Conservation (phyloP, 2,888 invertebrate species). For the Schizaphis graminum region DNA sequence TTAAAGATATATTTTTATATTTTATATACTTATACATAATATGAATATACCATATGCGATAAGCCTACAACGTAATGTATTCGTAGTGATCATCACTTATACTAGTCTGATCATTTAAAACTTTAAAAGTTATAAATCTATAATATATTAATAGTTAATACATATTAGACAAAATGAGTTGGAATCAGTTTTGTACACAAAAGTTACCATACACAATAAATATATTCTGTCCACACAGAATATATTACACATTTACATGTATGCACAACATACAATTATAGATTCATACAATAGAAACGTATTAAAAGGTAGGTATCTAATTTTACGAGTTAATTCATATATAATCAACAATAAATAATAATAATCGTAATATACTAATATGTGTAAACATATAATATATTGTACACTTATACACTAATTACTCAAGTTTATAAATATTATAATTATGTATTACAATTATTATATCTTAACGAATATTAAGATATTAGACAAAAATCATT, state of each 20-base stretch:
- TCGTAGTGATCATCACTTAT: not conserved
- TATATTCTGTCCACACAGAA: not conserved
- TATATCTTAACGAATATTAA: not conserved
- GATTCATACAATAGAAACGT: not conserved
- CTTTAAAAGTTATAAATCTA: not conserved
- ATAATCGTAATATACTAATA: not conserved
- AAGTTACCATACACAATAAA: not conserved
- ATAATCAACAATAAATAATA: not conserved
- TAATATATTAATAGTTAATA: too few relatives aligned
- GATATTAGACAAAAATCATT: not conserved
- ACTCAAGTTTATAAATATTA: not conserved
- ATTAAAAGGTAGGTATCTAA: not conserved
- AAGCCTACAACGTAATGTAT: not conserved
- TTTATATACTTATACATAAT: too few relatives aligned
- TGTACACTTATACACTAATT: too few relatives aligned
- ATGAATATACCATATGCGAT: not conserved
- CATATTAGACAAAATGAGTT: too few relatives aligned
- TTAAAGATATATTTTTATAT: not conserved
- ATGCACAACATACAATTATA: not conserved
- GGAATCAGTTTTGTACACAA: not conserved
- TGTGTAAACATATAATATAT: not conserved
- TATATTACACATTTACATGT: too few relatives aligned
- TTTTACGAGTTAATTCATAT: not conserved
- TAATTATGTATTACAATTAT: not conserved
- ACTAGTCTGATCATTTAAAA: not conserved